Evolutionary conservation across 1,140 invertebrate species (phyloP), one percentile per base, ranked within the genome.

Genomic region (Anastrepha obliqua): DNA sequence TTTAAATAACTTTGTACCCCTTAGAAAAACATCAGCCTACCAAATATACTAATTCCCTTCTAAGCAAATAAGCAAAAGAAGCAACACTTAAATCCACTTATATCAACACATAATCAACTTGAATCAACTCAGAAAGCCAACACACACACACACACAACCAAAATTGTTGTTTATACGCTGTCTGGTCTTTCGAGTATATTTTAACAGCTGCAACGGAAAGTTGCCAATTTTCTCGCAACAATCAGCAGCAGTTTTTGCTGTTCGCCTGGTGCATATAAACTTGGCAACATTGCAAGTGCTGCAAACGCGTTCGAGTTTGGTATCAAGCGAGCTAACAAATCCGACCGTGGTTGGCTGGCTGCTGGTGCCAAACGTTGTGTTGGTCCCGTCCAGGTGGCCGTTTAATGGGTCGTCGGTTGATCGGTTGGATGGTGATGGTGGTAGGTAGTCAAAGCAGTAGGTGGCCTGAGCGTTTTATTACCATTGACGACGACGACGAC

Each of bases 261-360:
- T 47, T 47, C 86, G 74, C 88, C 88, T 86, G 85, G 70, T 88
- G 47, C 55, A 62, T 87, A 64, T 86, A 89, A 89, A 89, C 87
- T 89, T 78, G 88, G 88, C 87, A 89, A 86, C 74, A 81, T 81
- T 81, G 74, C 74, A 81, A 81, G 74, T 81, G 47, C 74, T 81
- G 74, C 74, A 81, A 81, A 81, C 74, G 74, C 44, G 44, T 81
- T 81, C 74, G 74, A 81, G 74, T 81, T 81, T 78, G 70, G 29
- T 74, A 44, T 47, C 67, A 42, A 67, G 64, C 64, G 64, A 64
- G 62, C n/a, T 4, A 64, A 20, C n/a, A 6, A 29, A 11, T n/a
- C 6, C 64, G 64, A 67, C 29, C 64, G 64, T 9, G 64, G 20
- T 64, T 67, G 64, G 64, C 17, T 3, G n/a, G 7, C 11, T 64